Base-by-base conservation (phyloP, 2,888 invertebrate genomes). In the Megamerina dolium region DNA sequence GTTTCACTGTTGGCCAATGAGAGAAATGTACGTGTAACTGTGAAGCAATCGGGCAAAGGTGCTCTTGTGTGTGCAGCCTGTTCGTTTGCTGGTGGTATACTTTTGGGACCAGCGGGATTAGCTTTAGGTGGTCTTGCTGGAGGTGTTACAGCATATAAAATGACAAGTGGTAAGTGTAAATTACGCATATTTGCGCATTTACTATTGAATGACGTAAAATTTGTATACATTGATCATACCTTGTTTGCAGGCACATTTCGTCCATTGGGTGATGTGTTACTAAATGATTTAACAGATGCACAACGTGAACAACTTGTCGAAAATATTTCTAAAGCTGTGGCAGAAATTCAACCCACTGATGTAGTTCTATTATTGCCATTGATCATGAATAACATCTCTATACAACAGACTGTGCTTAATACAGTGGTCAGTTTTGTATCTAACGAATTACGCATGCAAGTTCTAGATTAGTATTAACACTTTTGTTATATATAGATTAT, bases 41-140 rank as follows among this genome's bases (percentile, higher is more conserved):
- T 68, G 0, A 68, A 64, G 43, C 60, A 69, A 37, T 58, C 67
- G 1, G 60, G 56, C 1, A 65, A 64, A 51, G 71, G 71, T 17
- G 63, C 67, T 10, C 41, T 60, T 1, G 49, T 71, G 19, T 70
- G 70, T 48, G 68, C 61, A 5, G 65, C 59, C 3, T 60, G 61
- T 16, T 63, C 61, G 31, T 65, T 71, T 50, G 55, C 59, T 18
- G 71, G 70, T 3, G 71, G 70, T 2, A n/a, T 70, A 3, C 36
- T 69, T 3, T 43, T 66, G 34, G 70, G 70, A 1, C 70, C 70
- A 17, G 52, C 61, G 3, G 71, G 71, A 1, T 23, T 71, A 19
- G 69, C 68, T 2, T 45, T 68, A 16, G 71, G 71, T 32, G 66
- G 70, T 2, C 57, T 63, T 1, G 59, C 63, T n/a, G 71, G 71